phyloP scores from a whole-genome alignment of 2,797 vertebrate species.

The Notolabrus celidotus region DNA sequence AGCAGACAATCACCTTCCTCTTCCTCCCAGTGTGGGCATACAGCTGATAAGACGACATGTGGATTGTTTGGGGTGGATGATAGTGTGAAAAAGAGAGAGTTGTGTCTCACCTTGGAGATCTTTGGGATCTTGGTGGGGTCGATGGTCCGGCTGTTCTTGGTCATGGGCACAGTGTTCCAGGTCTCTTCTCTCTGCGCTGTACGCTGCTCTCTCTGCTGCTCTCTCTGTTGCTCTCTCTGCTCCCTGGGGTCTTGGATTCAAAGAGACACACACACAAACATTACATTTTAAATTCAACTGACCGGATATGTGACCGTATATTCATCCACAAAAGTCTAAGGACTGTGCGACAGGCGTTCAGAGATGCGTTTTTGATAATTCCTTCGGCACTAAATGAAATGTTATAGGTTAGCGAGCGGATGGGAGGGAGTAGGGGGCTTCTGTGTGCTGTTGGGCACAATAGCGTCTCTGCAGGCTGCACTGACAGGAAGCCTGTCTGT shows the following conservation, averaged over 20 bases:
- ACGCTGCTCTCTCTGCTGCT: slow-evolving; percentile 75
- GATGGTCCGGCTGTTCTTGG: slow-evolving; percentile 96
- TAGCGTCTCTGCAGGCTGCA: slow-evolving; percentile 61
- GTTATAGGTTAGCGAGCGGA: slow-evolving; percentile 45
- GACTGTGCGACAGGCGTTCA: neutral
- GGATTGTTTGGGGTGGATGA: no score
- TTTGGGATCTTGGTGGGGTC: slow-evolving; percentile 98
- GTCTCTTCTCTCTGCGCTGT: slow-evolving; percentile 93
- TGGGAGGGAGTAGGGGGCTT: slow-evolving; percentile 36
- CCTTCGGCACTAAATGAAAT: slow-evolving; percentile 17
- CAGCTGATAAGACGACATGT: no score
- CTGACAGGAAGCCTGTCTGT: slow-evolving; percentile 62
- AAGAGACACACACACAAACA: neutral
- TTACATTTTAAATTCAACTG: neutral
- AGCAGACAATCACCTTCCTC: no score
- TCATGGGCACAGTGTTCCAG: slow-evolving; percentile 97
- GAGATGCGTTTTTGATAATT: slow-evolving; percentile 6
- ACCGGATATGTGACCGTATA: neutral
- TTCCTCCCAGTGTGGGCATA: no score
- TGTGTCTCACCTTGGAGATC: slow-evolving; percentile 93
- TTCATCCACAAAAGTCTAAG: neutral
- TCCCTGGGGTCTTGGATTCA: slow-evolving; percentile 67
- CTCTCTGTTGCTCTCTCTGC: slow-evolving; percentile 70
- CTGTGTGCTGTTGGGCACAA: slow-evolving; percentile 60
- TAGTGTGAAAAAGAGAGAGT: neutral